Percentiles rank a stretch among this genome's conserved stretches.
Evolutionary conservation across 2,113 vertebrate species (phyloP).

Genomic region (Potamarius usumacintae): DNA sequence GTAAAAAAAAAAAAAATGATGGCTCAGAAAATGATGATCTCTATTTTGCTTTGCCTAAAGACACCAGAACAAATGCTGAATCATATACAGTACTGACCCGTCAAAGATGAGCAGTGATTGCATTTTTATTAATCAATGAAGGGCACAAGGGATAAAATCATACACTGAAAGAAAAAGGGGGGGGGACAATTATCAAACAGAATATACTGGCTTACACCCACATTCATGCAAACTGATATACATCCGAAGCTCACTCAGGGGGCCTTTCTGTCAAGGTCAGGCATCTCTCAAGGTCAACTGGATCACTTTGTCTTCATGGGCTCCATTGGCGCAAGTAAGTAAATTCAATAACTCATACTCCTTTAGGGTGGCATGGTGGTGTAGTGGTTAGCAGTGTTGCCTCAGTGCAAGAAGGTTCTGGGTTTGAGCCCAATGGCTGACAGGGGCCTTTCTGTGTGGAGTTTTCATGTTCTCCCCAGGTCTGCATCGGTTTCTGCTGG

Average conservation of each 20-base stretch:
- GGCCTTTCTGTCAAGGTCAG: background rate
- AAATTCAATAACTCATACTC: background rate
- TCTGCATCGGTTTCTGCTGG: too few relatives aligned
- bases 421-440: too few relatives aligned
- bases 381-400: too few relatives aligned
- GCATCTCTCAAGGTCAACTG: background rate
- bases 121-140: constrained; percentile 39
- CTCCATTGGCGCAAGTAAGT: background rate
- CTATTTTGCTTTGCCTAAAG: background rate
- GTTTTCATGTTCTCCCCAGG: too few relatives aligned
- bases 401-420: too few relatives aligned
- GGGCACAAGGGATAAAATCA: constrained; percentile 34
- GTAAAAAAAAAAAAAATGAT: background rate
- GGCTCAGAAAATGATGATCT: background rate
- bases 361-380: too few relatives aligned
- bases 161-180: constrained; percentile 14
- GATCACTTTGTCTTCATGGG: background rate
- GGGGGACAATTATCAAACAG: background rate
- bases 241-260: background rate
- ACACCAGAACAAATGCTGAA: constrained; percentile 5
- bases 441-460: too few relatives aligned
- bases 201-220: background rate
- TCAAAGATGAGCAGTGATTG: constrained; percentile 32
- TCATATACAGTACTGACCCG: constrained; percentile 15
- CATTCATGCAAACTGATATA: background rate